A percentile compares a stretch with the other conserved stretches of the same genome.
phyloP scores from a whole-genome alignment of 2,888 invertebrate species.

The Coleophora flavipennella region DNA sequence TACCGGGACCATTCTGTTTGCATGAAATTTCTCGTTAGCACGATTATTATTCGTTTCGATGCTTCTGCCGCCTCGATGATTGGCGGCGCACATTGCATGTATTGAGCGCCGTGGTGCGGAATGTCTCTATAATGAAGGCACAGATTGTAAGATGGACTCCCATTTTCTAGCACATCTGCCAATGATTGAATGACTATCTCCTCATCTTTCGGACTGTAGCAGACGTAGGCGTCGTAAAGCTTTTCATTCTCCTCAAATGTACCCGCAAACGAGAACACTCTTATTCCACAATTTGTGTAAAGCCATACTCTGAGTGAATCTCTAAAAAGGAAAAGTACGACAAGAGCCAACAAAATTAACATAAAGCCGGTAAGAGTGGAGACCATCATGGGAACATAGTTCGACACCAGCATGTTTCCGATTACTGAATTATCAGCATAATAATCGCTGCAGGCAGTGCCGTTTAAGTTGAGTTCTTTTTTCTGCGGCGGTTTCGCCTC shows the following conservation, averaged over 20 bases:
- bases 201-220: slow-evolving; percentile 94
- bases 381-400: slow-evolving; percentile 88
- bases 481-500: slow-evolving; percentile 82
- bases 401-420: slow-evolving; percentile 85
- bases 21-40: slow-evolving; percentile 90
- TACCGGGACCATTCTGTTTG: slow-evolving; percentile 94
- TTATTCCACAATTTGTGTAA: slow-evolving; percentile 88
- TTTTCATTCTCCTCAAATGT: slow-evolving; percentile 86
- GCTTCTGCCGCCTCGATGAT: slow-evolving; percentile 90
- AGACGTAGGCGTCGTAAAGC: slow-evolving; percentile 92
- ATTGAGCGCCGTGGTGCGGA: slow-evolving; percentile 79
- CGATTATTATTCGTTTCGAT: slow-evolving; percentile 87
- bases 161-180: slow-evolving; percentile 88
- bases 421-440: slow-evolving; percentile 87
- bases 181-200: slow-evolving; percentile 89
- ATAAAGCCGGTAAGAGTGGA: slow-evolving; percentile 84
- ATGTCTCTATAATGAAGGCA: slow-evolving; percentile 93
- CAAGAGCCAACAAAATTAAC: slow-evolving; percentile 81
- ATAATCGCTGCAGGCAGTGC: slow-evolving; percentile 89
- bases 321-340: slow-evolving; percentile 87
- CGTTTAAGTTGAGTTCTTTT: slow-evolving; percentile 86
- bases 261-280: slow-evolving; percentile 82
- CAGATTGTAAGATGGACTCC: slow-evolving; percentile 83
- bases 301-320: slow-evolving; percentile 90
- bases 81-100: slow-evolving; percentile 81